Evolutionary conservation across 1,140 invertebrate genomes (phyloP).

Genomic region (Lethrus apterus): DNA sequence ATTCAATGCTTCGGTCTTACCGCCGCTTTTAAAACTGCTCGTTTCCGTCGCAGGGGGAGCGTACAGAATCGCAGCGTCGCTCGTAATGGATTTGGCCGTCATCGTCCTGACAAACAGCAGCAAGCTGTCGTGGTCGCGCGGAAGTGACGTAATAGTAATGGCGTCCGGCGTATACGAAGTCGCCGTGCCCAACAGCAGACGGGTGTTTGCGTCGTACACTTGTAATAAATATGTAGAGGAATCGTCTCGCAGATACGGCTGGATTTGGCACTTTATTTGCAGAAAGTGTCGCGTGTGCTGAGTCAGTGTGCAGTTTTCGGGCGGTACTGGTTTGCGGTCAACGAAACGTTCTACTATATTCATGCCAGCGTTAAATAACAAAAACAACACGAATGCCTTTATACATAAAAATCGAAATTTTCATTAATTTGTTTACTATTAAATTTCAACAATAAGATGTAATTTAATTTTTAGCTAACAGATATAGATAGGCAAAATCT

Average conservation of each 20-base stretch:
- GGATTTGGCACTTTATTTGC: constrained; percentile 43
- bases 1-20: constrained; percentile 34
- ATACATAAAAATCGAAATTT: constrained; percentile 9
- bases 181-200: constrained; percentile 45
- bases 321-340: constrained; percentile 29
- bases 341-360: too few species aligned
- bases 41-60: constrained; percentile 25
- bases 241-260: constrained; percentile 37
- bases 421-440: background rate
- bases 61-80: constrained; percentile 48
- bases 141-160: constrained; percentile 45
- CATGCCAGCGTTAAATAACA: too few species aligned
- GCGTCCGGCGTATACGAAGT: constrained; percentile 45
- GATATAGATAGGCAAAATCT: too few species aligned
- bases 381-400: constrained; percentile 5
- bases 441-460: background rate
- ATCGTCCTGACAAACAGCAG: constrained; percentile 47
- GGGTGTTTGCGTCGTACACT: constrained; percentile 47
- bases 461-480: too few species aligned
- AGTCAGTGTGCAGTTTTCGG: constrained; percentile 43
- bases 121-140: constrained; percentile 43
- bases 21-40: constrained; percentile 27
- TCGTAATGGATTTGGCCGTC: constrained; percentile 43
- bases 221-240: constrained; percentile 47
- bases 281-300: constrained; percentile 44